These are phyloP conservation scores for Pegoplata infirma DNA, from an alignment of 2,888 invertebrate genomes.

Conservation along the genomic window DNA sequence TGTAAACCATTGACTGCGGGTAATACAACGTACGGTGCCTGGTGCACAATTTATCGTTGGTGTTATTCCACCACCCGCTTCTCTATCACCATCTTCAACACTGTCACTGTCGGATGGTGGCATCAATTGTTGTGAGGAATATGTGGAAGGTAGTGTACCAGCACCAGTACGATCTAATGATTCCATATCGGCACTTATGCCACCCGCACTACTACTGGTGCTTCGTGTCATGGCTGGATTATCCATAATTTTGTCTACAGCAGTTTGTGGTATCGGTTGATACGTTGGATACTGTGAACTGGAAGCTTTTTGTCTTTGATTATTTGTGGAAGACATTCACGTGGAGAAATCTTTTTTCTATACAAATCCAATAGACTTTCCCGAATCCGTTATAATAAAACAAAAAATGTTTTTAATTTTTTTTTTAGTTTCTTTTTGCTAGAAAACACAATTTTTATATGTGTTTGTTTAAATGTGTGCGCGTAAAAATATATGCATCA, in stretches of 20 bases:
- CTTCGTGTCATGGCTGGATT: constrained; percentile 70
- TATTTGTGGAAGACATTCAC: constrained; percentile 71
- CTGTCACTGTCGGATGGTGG: constrained; percentile 71
- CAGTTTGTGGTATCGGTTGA: constrained; percentile 71
- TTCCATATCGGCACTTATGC: constrained; percentile 62
- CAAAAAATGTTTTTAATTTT: neutral
- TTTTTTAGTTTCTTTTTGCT: no score
- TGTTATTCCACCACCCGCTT: neutral
- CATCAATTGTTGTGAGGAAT: constrained; percentile 77
- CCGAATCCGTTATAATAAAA: constrained; percentile 6
- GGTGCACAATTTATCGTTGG: constrained; percentile 22
- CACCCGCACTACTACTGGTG: constrained; percentile 56
- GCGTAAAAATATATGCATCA: constrained; percentile 5
- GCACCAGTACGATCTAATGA: constrained; percentile 64
- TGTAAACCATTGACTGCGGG: constrained; percentile 78
- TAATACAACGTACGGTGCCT: constrained; percentile 66
- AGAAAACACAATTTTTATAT: neutral
- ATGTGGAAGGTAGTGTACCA: constrained; percentile 72
- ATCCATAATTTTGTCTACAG: constrained; percentile 67
- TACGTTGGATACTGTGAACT: constrained; percentile 64
- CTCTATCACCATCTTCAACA: constrained; percentile 75
- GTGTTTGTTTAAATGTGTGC: no score
- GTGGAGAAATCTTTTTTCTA: constrained; percentile 29
- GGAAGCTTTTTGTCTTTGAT: constrained; percentile 55
- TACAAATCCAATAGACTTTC: constrained; percentile 5